Percentiles rank a stretch among this genome's conserved stretches.
Evolutionary conservation across 2,797 vertebrate species (phyloP).

Genomic region (Miichthys miiuy): DNA sequence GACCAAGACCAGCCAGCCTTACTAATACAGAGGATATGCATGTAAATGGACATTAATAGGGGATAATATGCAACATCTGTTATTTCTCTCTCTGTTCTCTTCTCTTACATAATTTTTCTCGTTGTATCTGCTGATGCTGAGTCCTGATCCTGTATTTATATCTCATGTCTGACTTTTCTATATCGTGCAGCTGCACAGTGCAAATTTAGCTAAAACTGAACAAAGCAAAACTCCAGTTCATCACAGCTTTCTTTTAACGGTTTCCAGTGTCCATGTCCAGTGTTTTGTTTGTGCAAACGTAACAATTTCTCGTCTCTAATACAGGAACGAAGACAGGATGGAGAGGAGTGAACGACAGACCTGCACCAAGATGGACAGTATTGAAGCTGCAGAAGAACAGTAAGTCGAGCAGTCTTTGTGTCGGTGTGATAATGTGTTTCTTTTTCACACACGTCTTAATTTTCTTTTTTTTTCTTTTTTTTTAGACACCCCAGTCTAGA

Average conservation of each 20-base stretch:
- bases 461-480: too few relatives aligned
- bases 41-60: too few relatives aligned
- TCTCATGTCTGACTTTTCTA: slow-evolving; percentile 8
- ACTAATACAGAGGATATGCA: too few relatives aligned
- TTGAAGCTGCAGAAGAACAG: slow-evolving; percentile 95
- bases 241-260: slow-evolving; percentile 3
- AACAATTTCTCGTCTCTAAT: slow-evolving; percentile 27
- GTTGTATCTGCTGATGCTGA: not conserved
- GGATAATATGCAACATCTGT: too few relatives aligned
- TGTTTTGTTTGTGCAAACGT: not conserved
- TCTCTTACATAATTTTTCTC: too few relatives aligned
- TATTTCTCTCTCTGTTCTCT: too few relatives aligned
- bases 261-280: not conserved
- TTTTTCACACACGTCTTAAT: not conserved
- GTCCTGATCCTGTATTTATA: slow-evolving; percentile 27
- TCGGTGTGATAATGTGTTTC: not conserved
- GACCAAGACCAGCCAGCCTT: too few relatives aligned
- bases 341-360: slow-evolving; percentile 90
- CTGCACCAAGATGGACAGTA: slow-evolving; percentile 95
- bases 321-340: slow-evolving; percentile 95
- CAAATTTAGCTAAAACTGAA: slow-evolving; percentile 19
- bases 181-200: slow-evolving; percentile 4
- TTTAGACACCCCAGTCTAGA: slow-evolving; percentile 89
- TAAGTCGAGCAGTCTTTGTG: slow-evolving; percentile 77
- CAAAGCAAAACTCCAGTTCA: not conserved